A percentile compares a stretch with the other conserved stretches of the same genome.
Conservation (phyloP, 2,113 vertebrate genomes). For the Cryptoleucopteryx plumbea region DNA sequence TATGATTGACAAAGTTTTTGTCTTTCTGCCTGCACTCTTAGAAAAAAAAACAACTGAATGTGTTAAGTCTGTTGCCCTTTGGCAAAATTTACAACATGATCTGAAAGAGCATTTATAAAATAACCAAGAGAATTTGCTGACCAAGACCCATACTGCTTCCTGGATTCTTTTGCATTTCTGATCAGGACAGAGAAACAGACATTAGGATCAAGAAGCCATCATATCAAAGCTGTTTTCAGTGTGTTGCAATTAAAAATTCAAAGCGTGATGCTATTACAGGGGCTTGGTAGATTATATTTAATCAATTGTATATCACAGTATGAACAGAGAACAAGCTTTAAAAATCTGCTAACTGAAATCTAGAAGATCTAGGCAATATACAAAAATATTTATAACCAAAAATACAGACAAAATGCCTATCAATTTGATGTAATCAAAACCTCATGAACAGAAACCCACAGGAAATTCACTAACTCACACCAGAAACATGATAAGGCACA, state of each 20-base stretch:
- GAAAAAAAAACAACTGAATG: neutral
- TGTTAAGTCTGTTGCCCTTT: neutral
- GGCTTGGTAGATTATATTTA: neutral
- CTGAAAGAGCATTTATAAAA: neutral
- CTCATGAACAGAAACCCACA: neutral
- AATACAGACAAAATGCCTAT: neutral
- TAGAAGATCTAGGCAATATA: neutral
- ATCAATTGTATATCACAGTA: neutral
- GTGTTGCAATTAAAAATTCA: neutral
- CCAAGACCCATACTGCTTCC: neutral
- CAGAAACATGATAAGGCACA: accelerated
- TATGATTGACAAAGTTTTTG: neutral
- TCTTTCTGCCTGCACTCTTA: neutral
- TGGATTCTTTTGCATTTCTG: neutral
- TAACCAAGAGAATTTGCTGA: neutral
- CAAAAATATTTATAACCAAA: neutral
- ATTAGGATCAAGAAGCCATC: neutral
- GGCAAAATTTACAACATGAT: neutral
- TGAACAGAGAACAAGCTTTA: neutral
- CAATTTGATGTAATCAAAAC: neutral
- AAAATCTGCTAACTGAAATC: neutral
- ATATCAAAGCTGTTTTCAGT: neutral
- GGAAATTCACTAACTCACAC: neutral
- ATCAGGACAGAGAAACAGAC: neutral
- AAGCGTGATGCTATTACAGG: neutral